A percentile compares a stretch with the other conserved stretches of the same genome.
Conservation (phyloP, 2,113 vertebrate genomes). For the Malurus elegans region DNA sequence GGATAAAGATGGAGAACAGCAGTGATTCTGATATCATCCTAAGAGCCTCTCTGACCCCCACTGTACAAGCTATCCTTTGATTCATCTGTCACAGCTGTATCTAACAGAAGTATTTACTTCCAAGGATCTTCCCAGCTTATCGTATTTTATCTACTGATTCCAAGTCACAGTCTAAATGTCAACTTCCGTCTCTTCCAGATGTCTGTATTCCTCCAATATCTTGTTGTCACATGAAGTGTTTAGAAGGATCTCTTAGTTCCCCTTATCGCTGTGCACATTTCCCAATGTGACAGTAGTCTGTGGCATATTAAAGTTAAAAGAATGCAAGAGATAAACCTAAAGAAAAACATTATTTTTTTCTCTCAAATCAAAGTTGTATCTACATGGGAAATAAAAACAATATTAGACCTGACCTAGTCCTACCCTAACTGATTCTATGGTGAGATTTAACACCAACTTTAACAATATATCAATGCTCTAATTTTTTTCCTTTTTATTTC, state of each 20-base stretch:
- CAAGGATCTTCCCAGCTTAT: neutral
- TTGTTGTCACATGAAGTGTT: neutral
- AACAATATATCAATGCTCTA: neutral
- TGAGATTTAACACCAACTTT: neutral
- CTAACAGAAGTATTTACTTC: slow-evolving; percentile 14
- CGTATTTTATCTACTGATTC: neutral
- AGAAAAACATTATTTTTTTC: neutral
- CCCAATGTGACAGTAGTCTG: neutral
- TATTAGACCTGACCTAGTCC: neutral
- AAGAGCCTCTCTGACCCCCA: slow-evolving; percentile 1
- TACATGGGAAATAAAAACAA: neutral
- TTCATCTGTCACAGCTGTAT: slow-evolving; percentile 13
- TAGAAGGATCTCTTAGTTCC: neutral
- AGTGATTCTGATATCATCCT: neutral
- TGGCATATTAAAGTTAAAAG: neutral
- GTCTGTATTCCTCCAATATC: neutral
- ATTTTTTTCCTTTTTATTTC: neutral
- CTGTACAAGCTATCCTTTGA: neutral
- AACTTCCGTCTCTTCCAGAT: neutral
- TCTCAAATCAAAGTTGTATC: neutral
- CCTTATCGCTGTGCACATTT: neutral
- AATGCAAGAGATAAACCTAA: neutral
- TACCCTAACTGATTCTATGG: neutral
- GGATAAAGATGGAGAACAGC: slow-evolving; percentile 44
- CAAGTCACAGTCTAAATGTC: neutral